Evolutionary conservation across 2,113 vertebrate genomes (phyloP), one percentile per base, ranked within the genome.

Genomic region (Podarcis cretensis): DNA sequence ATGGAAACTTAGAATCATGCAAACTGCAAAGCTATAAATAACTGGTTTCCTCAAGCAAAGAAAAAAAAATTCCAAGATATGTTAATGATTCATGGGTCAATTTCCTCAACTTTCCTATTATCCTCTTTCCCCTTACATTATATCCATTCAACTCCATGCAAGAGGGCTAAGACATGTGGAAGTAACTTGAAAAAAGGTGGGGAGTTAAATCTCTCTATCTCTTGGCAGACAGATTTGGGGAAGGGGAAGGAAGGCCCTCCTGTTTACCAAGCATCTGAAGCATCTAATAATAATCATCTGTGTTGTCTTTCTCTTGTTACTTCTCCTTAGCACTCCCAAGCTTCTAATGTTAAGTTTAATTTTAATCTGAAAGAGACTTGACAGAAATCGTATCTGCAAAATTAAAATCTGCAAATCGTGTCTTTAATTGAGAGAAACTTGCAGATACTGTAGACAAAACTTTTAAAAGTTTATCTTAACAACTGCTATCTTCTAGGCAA

Each of bases 1-100:
- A 77, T 88, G 81, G 87, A 88, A 88, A 83, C 73, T 77, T 43
- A 88, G 87, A 89, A 89, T 77, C 74, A 78, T 84, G 75, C 43
- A 69, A 83, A 89, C 78, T 69, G 63, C 81, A 78, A 83, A 83
- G 43, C 87, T 89, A 89, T 84, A 88, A 83, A 88, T 83, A 76
- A 76, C 25, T 83, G 54, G 54, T 88, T 88, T 88, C 37, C 81
- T 88, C 83, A 83, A 68, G 37, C 37, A 83, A 88, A 83, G 54
- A 25, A 86, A 69, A 69, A 69, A 86, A 87, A 77, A 84, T 69
- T 65, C 59, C 81, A 78, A 57, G 74, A 35, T 69, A 84, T 65
- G 81, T 84, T 84, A 78, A 89, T 84, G 87, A 84, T 89, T 69
- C 59, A 84, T 89, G 73, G 81, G 73, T 84, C 40, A 84, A 25